phyloP scores from a whole-genome alignment of 1,140 invertebrate genomes.

The Tyrophagus putrescentiae region DNA sequence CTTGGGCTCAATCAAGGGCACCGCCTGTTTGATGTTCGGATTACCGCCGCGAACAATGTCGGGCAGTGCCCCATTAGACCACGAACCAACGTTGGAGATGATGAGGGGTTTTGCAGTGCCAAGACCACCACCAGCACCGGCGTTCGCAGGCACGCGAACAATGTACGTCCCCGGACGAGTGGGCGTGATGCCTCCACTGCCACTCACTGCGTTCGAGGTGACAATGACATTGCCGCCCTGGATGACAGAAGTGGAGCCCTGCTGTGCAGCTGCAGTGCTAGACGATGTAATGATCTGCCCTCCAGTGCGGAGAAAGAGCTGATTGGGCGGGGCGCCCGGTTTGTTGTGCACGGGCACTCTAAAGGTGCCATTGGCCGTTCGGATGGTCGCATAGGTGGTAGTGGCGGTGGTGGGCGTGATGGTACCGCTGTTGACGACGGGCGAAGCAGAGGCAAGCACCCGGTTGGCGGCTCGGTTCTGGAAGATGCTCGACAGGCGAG shows the following conservation, averaged over 20 bases:
- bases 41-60: conserved; percentile 8
- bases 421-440: neutral
- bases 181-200: conserved; percentile 37
- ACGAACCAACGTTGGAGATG: neutral
- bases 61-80: neutral
- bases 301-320: neutral
- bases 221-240: conserved; percentile 3
- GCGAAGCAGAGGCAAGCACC: neutral
- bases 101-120: neutral
- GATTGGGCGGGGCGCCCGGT: conserved; percentile 62
- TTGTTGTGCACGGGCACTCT: conserved; percentile 46
- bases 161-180: neutral
- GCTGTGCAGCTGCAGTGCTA: conserved; percentile 38
- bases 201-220: neutral
- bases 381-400: conserved; percentile 15
- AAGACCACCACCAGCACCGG: neutral
- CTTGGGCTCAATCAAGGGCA: neutral
- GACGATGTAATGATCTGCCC: neutral
- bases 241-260: conserved; percentile 7
- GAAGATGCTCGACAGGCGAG: conserved; percentile 21
- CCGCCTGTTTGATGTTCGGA: conserved; percentile 8
- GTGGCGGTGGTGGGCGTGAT: conserved; percentile 8
- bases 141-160: neutral
- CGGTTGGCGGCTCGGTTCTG: conserved; percentile 2
- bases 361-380: conserved; percentile 30